Percentiles rank a stretch among this genome's conserved stretches.
Evolutionary conservation across 2,797 vertebrate genomes (phyloP).

Genomic region (Falco columbarius): DNA sequence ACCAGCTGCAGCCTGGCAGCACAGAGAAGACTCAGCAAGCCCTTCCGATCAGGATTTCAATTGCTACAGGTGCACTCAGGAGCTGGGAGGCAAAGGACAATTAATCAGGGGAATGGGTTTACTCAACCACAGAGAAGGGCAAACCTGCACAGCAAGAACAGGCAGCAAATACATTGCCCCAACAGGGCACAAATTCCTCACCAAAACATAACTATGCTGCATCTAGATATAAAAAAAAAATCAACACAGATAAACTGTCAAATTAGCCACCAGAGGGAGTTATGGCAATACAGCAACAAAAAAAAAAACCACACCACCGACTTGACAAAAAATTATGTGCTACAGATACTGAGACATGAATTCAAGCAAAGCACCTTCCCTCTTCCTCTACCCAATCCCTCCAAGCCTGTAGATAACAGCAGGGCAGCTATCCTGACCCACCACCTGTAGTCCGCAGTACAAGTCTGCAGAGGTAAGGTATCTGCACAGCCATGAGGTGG

Average conservation of each 20-base stretch:
- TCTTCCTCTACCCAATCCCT: not conserved
- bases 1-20: not conserved
- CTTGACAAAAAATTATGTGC: not conserved
- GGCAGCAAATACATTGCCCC: not conserved
- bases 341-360: not conserved
- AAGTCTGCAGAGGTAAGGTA: not conserved
- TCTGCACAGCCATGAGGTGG: fast-evolving
- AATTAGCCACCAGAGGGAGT: conserved; percentile 53
- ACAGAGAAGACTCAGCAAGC: not conserved
- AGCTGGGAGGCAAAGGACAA: not conserved
- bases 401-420: not conserved
- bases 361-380: not conserved
- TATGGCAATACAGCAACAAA: not conserved
- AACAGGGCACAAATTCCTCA: not conserved
- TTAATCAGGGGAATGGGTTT: not conserved
- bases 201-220: not conserved
- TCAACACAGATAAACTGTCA: not conserved
- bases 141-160: not conserved
- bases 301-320: not conserved
- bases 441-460: not conserved
- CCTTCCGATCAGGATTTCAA: not conserved
- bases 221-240: not conserved
- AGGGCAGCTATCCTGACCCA: not conserved
- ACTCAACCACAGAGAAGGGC: not conserved
- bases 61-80: not conserved